Evolutionary conservation across 2,797 vertebrate genomes (phyloP).

Genomic region (Varecia variegata): DNA sequence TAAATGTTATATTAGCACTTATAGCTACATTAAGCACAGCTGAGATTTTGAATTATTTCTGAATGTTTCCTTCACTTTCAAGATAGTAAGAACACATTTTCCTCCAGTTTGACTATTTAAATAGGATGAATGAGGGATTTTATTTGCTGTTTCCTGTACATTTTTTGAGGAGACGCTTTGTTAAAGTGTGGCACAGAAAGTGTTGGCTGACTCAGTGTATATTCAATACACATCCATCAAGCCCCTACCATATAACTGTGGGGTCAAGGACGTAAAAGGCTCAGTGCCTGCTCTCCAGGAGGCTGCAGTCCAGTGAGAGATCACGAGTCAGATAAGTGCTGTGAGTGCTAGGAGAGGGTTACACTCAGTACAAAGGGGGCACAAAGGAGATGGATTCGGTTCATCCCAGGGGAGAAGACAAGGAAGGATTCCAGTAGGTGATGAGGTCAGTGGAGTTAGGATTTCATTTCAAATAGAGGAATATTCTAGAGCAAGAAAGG

Average conservation of each 20-base stretch:
- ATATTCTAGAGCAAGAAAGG: background rate
- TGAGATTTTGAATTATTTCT: slow-evolving; percentile 60
- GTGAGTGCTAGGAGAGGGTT: background rate
- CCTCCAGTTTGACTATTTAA: slow-evolving; percentile 48
- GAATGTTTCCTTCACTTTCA: slow-evolving; percentile 61
- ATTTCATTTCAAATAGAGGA: background rate
- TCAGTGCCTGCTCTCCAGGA: background rate
- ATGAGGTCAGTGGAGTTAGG: background rate
- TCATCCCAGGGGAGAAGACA: background rate
- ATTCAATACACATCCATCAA: background rate
- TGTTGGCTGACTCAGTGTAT: background rate
- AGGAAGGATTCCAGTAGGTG: background rate
- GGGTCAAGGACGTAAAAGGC: background rate
- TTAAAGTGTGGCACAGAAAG: background rate
- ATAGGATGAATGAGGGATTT: slow-evolving; percentile 18
- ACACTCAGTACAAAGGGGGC: background rate
- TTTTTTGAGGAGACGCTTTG: background rate
- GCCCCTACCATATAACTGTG: background rate
- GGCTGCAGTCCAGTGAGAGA: background rate
- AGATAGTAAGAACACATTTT: slow-evolving; percentile 56
- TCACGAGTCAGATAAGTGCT: background rate
- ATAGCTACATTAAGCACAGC: slow-evolving; percentile 25
- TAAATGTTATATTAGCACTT: slow-evolving; percentile 57
- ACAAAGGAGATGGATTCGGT: background rate
- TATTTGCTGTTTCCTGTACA: slow-evolving; percentile 44